Percentiles rank a stretch among this genome's conserved stretches.
Evolutionary conservation across 1,140 invertebrate species (phyloP).

Genomic region (Brachionus koreanus): DNA sequence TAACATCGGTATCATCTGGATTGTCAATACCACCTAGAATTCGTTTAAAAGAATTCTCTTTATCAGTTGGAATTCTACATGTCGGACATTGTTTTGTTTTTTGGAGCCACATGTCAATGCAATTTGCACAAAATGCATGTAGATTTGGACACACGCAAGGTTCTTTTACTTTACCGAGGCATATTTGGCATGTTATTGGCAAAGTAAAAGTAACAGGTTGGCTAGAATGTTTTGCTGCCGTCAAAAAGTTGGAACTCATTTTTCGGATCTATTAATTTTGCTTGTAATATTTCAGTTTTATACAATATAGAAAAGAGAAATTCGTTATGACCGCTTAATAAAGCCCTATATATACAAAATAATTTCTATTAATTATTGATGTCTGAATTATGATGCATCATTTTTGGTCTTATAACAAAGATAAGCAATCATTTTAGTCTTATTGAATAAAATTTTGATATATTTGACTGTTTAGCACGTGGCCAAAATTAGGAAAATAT

Average conservation of each 20-base stretch:
- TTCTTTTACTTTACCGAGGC: constrained; percentile 36
- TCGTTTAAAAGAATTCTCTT: constrained; percentile 50
- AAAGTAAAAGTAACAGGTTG: background rate
- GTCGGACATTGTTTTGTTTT: constrained; percentile 56
- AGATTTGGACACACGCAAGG: constrained; percentile 52
- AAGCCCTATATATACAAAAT: background rate
- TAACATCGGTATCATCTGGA: background rate
- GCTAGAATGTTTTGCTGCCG: background rate
- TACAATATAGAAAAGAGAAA: background rate
- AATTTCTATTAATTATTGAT: background rate
- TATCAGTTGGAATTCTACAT: constrained; percentile 51
- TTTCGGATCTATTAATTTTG: background rate
- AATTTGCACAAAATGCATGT: constrained; percentile 55
- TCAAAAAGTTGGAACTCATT: background rate
- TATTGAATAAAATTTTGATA: no score
- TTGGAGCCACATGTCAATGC: constrained; percentile 55
- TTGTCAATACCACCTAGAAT: constrained; percentile 50
- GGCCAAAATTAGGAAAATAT: no score
- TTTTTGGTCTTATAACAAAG: background rate
- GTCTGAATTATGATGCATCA: background rate
- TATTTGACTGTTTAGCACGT: no score
- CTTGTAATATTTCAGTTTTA: background rate
- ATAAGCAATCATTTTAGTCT: no score
- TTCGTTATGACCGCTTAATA: background rate
- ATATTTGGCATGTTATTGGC: constrained; percentile 40